A percentile compares a stretch with the other conserved stretches of the same genome.
These are phyloP conservation scores for Limnephilus auricula DNA, from an alignment of 2,888 invertebrate genomes.

Conservation along the genomic window DNA sequence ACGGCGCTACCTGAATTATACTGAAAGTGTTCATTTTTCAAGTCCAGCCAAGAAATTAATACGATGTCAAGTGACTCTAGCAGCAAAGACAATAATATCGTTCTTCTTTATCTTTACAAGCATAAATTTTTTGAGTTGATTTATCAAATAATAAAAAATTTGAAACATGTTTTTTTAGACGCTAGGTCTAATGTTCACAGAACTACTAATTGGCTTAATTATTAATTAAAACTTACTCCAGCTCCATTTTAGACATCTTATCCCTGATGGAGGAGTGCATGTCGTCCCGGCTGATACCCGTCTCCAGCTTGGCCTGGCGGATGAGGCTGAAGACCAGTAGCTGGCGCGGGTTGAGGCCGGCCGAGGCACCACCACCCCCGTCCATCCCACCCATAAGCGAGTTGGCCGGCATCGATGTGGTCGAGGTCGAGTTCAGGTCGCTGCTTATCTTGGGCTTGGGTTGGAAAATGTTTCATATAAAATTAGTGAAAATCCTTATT, in stretches of 20 bases:
- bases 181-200: too few species aligned
- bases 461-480: background rate
- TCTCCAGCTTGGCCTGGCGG: constrained; percentile 73
- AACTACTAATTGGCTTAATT: background rate
- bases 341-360: constrained; percentile 75
- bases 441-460: constrained; percentile 51
- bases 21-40: too few species aligned
- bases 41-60: too few species aligned
- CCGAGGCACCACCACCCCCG: constrained; percentile 68
- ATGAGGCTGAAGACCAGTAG: constrained; percentile 76
- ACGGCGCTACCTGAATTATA: too few species aligned
- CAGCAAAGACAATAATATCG: too few species aligned
- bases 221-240: constrained; percentile 72
- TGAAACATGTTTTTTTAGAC: too few species aligned
- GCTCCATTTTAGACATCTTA: constrained; percentile 74
- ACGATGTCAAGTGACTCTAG: too few species aligned
- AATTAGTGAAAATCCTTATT: background rate
- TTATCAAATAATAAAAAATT: too few species aligned
- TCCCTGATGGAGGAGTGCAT: constrained; percentile 74
- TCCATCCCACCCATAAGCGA: constrained; percentile 73
- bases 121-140: too few species aligned
- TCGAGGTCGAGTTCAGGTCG: constrained; percentile 63
- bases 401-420: constrained; percentile 74
- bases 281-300: constrained; percentile 76
- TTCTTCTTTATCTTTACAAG: too few species aligned